A percentile compares a stretch with the other conserved stretches of the same genome.
These are phyloP conservation scores for Spicauda simplicius DNA, from an alignment of 2,888 invertebrate species.

Conservation along the genomic window DNA sequence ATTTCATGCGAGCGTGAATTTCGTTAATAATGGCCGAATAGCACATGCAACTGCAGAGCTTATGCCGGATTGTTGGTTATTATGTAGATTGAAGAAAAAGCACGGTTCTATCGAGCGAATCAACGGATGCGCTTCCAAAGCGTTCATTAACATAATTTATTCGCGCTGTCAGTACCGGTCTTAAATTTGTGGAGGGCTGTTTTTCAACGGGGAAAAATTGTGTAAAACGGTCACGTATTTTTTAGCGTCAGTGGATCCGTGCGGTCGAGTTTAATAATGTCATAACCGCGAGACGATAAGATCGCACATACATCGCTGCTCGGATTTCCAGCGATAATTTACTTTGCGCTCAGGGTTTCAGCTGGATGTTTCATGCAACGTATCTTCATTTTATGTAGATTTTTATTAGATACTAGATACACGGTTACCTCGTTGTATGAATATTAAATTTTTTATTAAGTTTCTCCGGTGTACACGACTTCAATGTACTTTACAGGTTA, in stretches of 20 bases:
- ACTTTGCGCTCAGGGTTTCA: slow-evolving; percentile 70
- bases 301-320: slow-evolving; percentile 67
- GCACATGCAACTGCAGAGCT: slow-evolving; percentile 12
- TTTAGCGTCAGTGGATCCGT: slow-evolving; percentile 64
- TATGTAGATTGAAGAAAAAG: slow-evolving; percentile 75
- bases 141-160: slow-evolving; percentile 83
- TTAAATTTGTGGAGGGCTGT: slow-evolving; percentile 79
- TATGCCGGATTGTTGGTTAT: slow-evolving; percentile 52
- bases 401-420: slow-evolving; percentile 30
- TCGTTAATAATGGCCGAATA: slow-evolving; percentile 24
- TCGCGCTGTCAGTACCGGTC: slow-evolving; percentile 78
- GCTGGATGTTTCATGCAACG: slow-evolving; percentile 27
- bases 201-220: slow-evolving; percentile 74
- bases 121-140: slow-evolving; percentile 79
- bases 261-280: slow-evolving; percentile 77
- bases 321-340: slow-evolving; percentile 72
- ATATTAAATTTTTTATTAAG: slow-evolving; percentile 29
- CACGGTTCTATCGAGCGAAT: slow-evolving; percentile 66
- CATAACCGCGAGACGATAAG: slow-evolving; percentile 75
- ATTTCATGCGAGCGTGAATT: slow-evolving; percentile 33
- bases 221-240: slow-evolving; percentile 81
- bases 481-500: neutral
- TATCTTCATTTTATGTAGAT: slow-evolving; percentile 31
- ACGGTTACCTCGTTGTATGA: slow-evolving; percentile 15
- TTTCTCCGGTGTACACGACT: neutral